Conservation (phyloP, 2,888 invertebrate species). For the Eutolmus rufibarbis region DNA sequence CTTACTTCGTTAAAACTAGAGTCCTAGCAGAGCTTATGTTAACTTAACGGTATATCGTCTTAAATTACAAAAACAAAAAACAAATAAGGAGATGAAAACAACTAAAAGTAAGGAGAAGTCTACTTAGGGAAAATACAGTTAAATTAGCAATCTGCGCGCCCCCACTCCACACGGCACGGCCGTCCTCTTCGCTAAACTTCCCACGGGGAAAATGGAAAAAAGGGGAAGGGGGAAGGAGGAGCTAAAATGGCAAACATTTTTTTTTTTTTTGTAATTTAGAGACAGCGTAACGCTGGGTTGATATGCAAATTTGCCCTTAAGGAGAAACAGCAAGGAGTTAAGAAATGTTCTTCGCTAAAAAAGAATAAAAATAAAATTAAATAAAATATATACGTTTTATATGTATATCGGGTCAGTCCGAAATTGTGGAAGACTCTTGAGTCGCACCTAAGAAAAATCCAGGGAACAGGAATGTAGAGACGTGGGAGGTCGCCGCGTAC, state of each 20-base stretch:
- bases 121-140: slow-evolving; percentile 16
- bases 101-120: slow-evolving; percentile 1
- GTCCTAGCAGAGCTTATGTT: not conserved
- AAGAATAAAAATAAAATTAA: no score
- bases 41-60: slow-evolving; percentile 21
- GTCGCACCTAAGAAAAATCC: not conserved
- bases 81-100: not conserved
- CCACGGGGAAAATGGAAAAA: not conserved
- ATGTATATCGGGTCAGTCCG: not conserved
- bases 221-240: not conserved
- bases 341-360: not conserved
- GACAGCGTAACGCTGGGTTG: not conserved
- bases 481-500: not conserved
- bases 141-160: slow-evolving; percentile 35
- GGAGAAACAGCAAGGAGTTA: not conserved
- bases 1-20: slow-evolving; percentile 43
- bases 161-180: not conserved
- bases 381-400: no score
- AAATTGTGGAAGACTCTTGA: not conserved
- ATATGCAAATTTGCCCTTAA: not conserved
- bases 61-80: slow-evolving; percentile 31
- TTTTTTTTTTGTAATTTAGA: not conserved
- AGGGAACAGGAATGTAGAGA: not conserved
- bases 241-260: not conserved
- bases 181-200: not conserved